Evolutionary conservation across 2,113 vertebrate species (phyloP).

Genomic region (Pelobates fuscus): DNA sequence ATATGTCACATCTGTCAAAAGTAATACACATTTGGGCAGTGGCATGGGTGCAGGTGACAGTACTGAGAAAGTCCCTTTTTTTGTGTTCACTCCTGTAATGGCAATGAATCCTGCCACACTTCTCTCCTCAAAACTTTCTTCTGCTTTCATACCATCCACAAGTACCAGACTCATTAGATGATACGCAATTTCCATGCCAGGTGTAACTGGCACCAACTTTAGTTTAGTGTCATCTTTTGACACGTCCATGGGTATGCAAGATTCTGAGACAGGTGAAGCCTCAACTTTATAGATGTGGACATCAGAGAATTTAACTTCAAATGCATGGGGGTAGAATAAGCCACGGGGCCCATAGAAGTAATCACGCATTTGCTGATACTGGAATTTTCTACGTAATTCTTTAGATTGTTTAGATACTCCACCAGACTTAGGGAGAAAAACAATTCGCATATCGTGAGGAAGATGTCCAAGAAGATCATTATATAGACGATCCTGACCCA

Average conservation of each 20-base stretch:
- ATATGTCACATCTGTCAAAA: slow-evolving; percentile 98
- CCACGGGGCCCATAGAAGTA: slow-evolving; percentile 97
- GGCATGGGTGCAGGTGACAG: slow-evolving; percentile 90
- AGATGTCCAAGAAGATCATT: slow-evolving; percentile 95
- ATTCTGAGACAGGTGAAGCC: slow-evolving; percentile 94
- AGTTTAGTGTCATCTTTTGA: slow-evolving; percentile 97
- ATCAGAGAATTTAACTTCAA: slow-evolving; percentile 92
- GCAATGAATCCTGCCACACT: slow-evolving; percentile 95
- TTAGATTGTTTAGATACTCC: slow-evolving; percentile 94
- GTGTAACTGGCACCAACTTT: slow-evolving; percentile 92
- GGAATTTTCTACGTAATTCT: slow-evolving; percentile 86
- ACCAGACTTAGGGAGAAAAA: slow-evolving; percentile 92
- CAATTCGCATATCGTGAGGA: slow-evolving; percentile 91
- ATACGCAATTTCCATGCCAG: slow-evolving; percentile 92
- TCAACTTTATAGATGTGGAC: slow-evolving; percentile 98
- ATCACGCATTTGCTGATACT: slow-evolving; percentile 91
- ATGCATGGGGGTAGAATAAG: slow-evolving; percentile 93
- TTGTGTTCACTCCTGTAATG: slow-evolving; percentile 89
- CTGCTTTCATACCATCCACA: slow-evolving; percentile 72
- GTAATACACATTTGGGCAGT: slow-evolving; percentile 88
- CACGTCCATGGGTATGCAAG: slow-evolving; percentile 94
- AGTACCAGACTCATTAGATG: slow-evolving; percentile 94
- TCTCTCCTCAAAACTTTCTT: slow-evolving; percentile 81
- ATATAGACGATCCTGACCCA: slow-evolving; percentile 96
- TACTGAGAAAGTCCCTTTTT: slow-evolving; percentile 91